phyloP scores from a whole-genome alignment of 2,113 vertebrate genomes.

The Acanthisitta chloris region DNA sequence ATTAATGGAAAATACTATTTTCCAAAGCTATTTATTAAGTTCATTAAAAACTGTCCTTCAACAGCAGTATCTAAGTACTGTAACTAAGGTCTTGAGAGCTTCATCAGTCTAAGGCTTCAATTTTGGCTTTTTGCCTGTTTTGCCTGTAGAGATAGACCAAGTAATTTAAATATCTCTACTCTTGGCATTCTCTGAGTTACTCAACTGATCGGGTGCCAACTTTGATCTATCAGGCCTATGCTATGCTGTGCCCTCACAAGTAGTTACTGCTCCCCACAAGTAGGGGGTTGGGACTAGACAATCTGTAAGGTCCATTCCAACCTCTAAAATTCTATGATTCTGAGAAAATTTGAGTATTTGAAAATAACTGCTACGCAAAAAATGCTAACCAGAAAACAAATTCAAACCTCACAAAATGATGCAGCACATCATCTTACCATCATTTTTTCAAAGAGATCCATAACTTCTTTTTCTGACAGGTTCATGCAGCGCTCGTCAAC shows the following conservation, averaged over 20 bases:
- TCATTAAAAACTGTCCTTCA: background rate
- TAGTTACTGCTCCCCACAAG: background rate
- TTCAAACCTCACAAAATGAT: rapidly evolving
- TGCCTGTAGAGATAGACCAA: background rate
- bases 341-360: background rate
- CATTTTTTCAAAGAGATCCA: conserved; percentile 99
- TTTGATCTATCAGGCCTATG: background rate
- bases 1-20: background rate
- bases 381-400: background rate
- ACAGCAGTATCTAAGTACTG: background rate
- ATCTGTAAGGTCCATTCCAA: too few species aligned
- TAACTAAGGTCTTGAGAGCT: background rate
- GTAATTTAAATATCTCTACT: background rate
- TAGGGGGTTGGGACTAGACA: too few species aligned
- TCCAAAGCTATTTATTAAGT: background rate
- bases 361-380: background rate
- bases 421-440: conserved; percentile 82
- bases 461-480: conserved; percentile 96
- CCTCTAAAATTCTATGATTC: too few species aligned
- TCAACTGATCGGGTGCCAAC: background rate
- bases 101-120: too few species aligned
- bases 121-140: background rate
- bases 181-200: background rate
- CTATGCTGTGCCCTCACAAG: background rate
- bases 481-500: conserved; percentile 92